Evolutionary conservation across 2,888 invertebrate genomes (phyloP), one percentile per base, ranked within the genome.

Genomic region (Temnothorax ravouxi): DNA sequence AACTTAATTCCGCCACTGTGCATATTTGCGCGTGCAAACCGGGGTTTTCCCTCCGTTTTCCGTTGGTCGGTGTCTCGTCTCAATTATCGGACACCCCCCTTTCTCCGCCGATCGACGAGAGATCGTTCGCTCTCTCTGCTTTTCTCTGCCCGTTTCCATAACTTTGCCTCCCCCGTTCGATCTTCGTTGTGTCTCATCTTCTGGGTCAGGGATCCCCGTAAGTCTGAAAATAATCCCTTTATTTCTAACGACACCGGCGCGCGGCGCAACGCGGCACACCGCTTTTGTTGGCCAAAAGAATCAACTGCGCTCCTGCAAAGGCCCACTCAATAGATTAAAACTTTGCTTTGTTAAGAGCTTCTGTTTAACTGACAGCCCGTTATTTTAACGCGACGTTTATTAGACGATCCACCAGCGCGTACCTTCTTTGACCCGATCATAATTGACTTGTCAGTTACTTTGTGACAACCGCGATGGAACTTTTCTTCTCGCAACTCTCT

Each of bases 401-500:
- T 80, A 80, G 72, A 72, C 47, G 38, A 80, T 72, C 79, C 59
- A 34, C 9, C 44, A n/a, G 59, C 72, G 72, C 79, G 59, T n/a
- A 50, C 59, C 59, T 61, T 18, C 47, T 72, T 54, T 50, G 59
- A 25, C 47, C 59, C 38, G 47, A 71, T 80, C 59, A 72, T 72
- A 79, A 80, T 80, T 80, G 79, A 80, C 79, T 79, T 80, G 79
- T 72, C 79, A 80, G 47, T 80, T 80, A 80, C 72, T 72, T 50
- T 80, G 79, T 80, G 72, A 59, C 79, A 47, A 21, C 34, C 71
- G 67, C 41, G 25, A 50, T 50, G 59, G 59, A 80, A 80, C 72
- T 80, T 80, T 64, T 59, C 79, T 38, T 61, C 47, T 61, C 59
- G 25, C 8, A 79, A 71, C 47, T 71, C 47, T 50, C 47, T 25